Conservation (phyloP, 1,140 invertebrate species). For the Solenopsis invicta region DNA sequence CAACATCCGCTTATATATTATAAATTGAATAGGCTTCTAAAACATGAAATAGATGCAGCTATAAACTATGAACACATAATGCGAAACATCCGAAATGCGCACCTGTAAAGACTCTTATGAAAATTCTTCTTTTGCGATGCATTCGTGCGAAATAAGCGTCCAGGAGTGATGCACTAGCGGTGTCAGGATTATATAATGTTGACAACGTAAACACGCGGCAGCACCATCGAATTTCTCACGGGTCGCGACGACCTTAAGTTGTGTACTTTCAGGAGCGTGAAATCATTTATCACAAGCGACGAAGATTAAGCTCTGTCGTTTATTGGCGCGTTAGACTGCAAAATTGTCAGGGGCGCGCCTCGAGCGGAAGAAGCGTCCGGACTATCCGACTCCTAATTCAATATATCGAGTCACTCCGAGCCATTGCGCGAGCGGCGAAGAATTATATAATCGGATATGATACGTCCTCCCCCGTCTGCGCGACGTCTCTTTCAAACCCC, state of each 20-base stretch:
- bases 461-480: slow-evolving; percentile 6
- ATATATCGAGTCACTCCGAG: slow-evolving; percentile 23
- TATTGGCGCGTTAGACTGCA: slow-evolving; percentile 46
- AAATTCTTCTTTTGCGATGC: slow-evolving; percentile 25
- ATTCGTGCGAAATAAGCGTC: slow-evolving; percentile 29
- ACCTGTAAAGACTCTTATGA: slow-evolving; percentile 4
- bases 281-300: slow-evolving; percentile 53
- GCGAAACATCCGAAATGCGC: not conserved
- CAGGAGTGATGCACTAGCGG: slow-evolving; percentile 44
- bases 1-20: not conserved
- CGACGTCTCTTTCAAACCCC: slow-evolving; percentile 10
- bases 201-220: slow-evolving; percentile 54
- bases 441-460: slow-evolving; percentile 41
- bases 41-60: not conserved
- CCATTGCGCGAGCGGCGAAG: not conserved
- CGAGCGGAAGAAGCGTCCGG: no score
- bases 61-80: not conserved
- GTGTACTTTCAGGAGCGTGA: slow-evolving; percentile 51
- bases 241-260: slow-evolving; percentile 49
- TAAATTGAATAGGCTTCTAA: not conserved
- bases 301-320: slow-evolving; percentile 45
- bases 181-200: slow-evolving; percentile 52
- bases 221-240: slow-evolving; percentile 46
- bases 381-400: slow-evolving; percentile 1
- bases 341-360: slow-evolving; percentile 23